Conservation (phyloP, 2,888 invertebrate species). For the Epistrophe eligans region DNA sequence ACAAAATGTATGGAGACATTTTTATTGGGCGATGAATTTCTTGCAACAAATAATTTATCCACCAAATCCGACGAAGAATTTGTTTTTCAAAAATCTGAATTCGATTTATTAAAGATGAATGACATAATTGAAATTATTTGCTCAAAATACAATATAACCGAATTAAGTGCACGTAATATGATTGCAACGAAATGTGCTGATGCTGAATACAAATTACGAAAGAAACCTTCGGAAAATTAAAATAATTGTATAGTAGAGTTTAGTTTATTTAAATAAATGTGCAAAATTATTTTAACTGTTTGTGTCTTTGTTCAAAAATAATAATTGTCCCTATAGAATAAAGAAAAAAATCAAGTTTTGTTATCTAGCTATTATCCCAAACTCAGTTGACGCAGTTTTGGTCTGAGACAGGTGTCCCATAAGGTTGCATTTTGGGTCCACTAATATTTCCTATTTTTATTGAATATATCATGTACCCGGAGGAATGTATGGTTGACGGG, state of each 20-base stretch:
- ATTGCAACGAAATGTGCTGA: constrained; percentile 17
- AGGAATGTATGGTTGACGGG: too few relatives aligned
- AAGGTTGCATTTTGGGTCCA: too few relatives aligned
- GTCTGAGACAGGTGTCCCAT: too few relatives aligned
- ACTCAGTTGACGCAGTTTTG: too few relatives aligned
- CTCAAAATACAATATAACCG: constrained; percentile 6
- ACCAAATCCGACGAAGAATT: not conserved
- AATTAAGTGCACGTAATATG: not conserved
- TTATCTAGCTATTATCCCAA: too few relatives aligned
- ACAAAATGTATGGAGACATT: constrained; percentile 10
- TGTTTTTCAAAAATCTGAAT: not conserved
- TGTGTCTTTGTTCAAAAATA: too few relatives aligned
- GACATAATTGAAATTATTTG: constrained; percentile 16
- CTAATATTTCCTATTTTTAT: too few relatives aligned
- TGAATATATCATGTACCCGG: too few relatives aligned
- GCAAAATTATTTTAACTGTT: too few relatives aligned
- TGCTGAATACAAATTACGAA: not conserved
- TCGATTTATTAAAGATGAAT: not conserved
- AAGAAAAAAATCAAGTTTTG: too few relatives aligned
- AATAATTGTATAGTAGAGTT: not conserved
- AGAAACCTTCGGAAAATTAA: not conserved
- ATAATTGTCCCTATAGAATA: too few relatives aligned
- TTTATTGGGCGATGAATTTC: constrained; percentile 2
- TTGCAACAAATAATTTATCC: constrained; percentile 9
- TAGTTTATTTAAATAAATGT: too few relatives aligned